A percentile compares a stretch with the other conserved stretches of the same genome.
These are phyloP conservation scores for Eriocheir sinensis DNA, from an alignment of 1,140 invertebrate species.

Conservation along the genomic window DNA sequence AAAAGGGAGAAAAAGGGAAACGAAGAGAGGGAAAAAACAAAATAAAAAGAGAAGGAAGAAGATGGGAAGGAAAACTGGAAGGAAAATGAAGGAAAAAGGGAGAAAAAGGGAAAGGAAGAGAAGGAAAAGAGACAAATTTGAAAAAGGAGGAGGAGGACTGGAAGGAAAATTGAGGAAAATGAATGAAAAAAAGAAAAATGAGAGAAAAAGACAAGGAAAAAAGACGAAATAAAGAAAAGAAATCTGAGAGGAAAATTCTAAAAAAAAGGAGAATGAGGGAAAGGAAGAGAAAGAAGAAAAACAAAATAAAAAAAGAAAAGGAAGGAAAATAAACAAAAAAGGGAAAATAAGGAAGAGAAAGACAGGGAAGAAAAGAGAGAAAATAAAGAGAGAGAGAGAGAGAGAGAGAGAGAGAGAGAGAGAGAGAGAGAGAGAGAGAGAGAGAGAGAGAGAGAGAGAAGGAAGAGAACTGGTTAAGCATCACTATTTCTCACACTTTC, in stretches of 20 bases:
- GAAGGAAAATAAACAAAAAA: too few relatives aligned
- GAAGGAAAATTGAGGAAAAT: too few relatives aligned
- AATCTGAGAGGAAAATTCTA: background rate
- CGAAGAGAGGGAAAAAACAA: background rate
- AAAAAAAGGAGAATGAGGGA: constrained; percentile 22
- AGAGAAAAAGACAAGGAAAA: constrained; percentile 12
- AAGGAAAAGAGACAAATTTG: too few relatives aligned
- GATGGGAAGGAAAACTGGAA: too few relatives aligned
- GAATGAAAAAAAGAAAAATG: background rate
- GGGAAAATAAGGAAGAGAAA: background rate
- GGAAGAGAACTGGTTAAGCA: background rate
- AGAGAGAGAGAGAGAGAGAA: constrained; percentile 27
- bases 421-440: constrained; percentile 60
- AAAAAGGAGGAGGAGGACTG: too few relatives aligned
- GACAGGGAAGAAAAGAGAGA: constrained; percentile 27
- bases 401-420: constrained; percentile 42
- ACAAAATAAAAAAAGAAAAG: too few relatives aligned
- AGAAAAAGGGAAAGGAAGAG: constrained; percentile 10
- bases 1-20: background rate
- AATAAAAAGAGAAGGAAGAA: background rate
- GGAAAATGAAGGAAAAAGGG: background rate
- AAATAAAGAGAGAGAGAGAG: background rate
- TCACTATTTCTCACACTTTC: background rate
- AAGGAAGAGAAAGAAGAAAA: background rate
- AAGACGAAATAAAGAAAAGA: background rate